Percentiles rank a stretch among this genome's conserved stretches.
These are phyloP conservation scores for Heliconius himera DNA, from an alignment of 1,140 invertebrate species.

Conservation along the genomic window DNA sequence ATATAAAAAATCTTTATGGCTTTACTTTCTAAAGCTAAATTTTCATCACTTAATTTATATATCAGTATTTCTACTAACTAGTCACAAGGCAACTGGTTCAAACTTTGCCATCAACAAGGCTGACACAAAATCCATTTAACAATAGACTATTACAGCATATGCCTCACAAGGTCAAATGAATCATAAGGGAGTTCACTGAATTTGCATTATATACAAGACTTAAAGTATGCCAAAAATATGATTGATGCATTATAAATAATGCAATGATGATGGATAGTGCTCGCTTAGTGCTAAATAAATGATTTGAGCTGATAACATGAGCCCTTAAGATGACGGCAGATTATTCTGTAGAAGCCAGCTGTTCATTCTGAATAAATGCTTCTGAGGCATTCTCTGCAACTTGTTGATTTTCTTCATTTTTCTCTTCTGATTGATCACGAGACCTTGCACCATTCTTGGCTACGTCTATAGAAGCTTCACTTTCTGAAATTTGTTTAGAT, in stretches of 20 bases:
- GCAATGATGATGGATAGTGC: slow-evolving; percentile 69
- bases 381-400: slow-evolving; percentile 70
- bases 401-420: slow-evolving; percentile 50
- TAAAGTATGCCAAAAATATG: slow-evolving; percentile 67
- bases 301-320: slow-evolving; percentile 76
- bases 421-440: slow-evolving; percentile 68
- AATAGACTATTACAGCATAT: slow-evolving; percentile 6
- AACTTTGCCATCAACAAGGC: slow-evolving; percentile 6
- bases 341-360: slow-evolving; percentile 69
- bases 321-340: background rate
- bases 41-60: background rate
- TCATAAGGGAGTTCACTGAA: slow-evolving; percentile 36
- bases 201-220: slow-evolving; percentile 78
- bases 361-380: slow-evolving; percentile 74
- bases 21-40: slow-evolving; percentile 1
- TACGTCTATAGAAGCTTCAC: slow-evolving; percentile 53
- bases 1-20: background rate
- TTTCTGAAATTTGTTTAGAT: slow-evolving; percentile 52
- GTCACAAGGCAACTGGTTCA: slow-evolving; percentile 3
- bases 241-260: slow-evolving; percentile 73
- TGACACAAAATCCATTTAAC: background rate
- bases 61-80: slow-evolving; percentile 1
- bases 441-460: slow-evolving; percentile 70
- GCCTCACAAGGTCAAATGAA: slow-evolving; percentile 15
- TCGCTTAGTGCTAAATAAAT: slow-evolving; percentile 73